Evolutionary conservation across 2,797 vertebrate species (phyloP), one percentile per base, ranked within the genome.

Genomic region (Phrynocephalus vlangalii): DNA sequence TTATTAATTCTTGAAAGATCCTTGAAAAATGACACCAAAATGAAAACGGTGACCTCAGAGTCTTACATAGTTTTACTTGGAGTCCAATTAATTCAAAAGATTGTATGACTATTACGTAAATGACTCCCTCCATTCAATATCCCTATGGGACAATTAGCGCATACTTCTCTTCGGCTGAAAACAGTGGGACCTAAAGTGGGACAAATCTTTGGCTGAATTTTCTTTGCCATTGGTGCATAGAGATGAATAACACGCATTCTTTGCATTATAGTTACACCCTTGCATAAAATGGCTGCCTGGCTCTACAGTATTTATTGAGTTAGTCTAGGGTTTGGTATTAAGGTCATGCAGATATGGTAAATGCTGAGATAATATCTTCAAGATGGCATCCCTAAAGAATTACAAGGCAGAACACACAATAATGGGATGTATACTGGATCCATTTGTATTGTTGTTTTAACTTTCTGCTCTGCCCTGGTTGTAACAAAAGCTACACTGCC

Each of bases 1-100:
- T 82, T 87, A 7, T 48, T 89, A 79, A 28, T 83, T 24, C 5
- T 90, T 86, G 1, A 0, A 7, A 84, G 63, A 81, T 79, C 67
- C 71, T 67, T 84, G 52, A 44, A 11, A 75, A 85, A 56, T 24
- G 26, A 79, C 20, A 68, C 22, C 3, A 20, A 79, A 79, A 67
- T 73, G 28, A 24, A 73, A 81, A 63, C 20, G 63, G 87, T 79
- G 33, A 79, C 60, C 24, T 0, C 22, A 86, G 86, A 20, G 6
- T 86, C 0, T 44, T 72, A 33, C 0, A 4, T 38, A 2, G 2
- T 3, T 77, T 86, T 75, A 79, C 52, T 50, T 91, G 38, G 72
- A 91, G 7, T 0, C 1, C 80, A 20, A 76, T 1, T 2, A 86
- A 78, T 63, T 85, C 72, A 68, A 68, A 66, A 0, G 70, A 22